Base-by-base conservation (phyloP, 2,888 invertebrate genomes). In the Polymixis lichenea region DNA sequence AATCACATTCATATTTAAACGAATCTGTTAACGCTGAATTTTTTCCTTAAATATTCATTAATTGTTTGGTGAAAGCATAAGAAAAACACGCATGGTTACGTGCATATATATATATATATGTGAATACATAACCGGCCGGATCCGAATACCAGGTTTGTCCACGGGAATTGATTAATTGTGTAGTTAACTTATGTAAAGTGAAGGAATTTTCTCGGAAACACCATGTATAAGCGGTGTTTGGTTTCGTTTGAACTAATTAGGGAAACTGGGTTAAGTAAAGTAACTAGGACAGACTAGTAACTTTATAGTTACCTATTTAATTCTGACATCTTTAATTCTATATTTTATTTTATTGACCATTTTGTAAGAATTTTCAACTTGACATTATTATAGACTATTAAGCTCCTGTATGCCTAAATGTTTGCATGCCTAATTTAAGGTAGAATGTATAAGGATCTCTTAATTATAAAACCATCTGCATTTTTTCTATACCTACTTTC, bases 11-110 rank as follows among this genome's bases (percentile, higher is more conserved):
- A 82, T 25, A 62, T 53, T 64, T 71, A 78, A 83, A 82, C 56
- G 67, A 56, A 62, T 73, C 74, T 53, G 77, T 85, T 73, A 75
- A 22, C 76, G 58, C 65, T 68, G 67, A 51, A 25, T 74, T 60
- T 69, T 82, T 84, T 71, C 53, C 51, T 46, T 64, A 76, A 70
- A 71, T 71, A 79, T 77, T 77, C 61, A 86, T 70, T 86, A 79
- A 82, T 82, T 73, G 72, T 66, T 82, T 77, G 75, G 76, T 84
- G 84, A 82, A 84, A 86, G 67, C 75, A 74, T n/a, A 65, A 22
- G 69, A 78, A 77, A 75, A 66, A 77, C 51, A 15, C 32, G 28
- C 73, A 53, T 60, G 32, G 28, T 75, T 84, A 72, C 82, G 76
- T 72, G 66, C 75, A 73, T 69, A 60, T 13, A 32, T n/a, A n/a